Evolutionary conservation across 2,797 vertebrate genomes (phyloP).

Genomic region (Tenualosa ilisha): DNA sequence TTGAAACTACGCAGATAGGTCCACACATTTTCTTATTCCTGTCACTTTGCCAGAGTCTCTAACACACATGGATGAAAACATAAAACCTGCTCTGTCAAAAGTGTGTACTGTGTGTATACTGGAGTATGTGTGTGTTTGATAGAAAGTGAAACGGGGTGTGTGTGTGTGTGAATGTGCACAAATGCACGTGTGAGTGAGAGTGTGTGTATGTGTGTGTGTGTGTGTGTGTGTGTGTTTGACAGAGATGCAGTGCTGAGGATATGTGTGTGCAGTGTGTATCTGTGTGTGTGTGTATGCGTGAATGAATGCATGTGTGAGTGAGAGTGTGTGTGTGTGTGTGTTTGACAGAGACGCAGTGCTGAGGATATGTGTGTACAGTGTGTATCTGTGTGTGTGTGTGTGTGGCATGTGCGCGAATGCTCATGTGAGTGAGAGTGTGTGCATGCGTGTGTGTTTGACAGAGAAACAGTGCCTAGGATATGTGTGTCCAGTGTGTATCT

Average conservation of each 20-base stretch:
- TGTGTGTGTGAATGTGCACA: no score
- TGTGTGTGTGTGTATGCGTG: no score
- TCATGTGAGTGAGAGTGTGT: neutral
- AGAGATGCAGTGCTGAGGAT: neutral
- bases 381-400: neutral
- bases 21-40: no score
- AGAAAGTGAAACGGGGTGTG: no score
- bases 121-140: no score
- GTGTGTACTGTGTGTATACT: no score
- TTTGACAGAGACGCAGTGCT: neutral
- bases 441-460: neutral
- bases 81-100: no score
- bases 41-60: no score
- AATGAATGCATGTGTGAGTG: neutral
- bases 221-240: neutral
- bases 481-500: neutral
- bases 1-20: neutral
- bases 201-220: no score
- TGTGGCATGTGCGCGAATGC: neutral
- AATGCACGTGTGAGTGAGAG: neutral
- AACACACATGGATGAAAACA: no score
- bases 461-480: neutral
- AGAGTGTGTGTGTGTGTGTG: neutral
- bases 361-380: neutral
- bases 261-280: neutral